Evolutionary conservation across 2,888 invertebrate genomes (phyloP).

Genomic region (Amphiduros pacificus): DNA sequence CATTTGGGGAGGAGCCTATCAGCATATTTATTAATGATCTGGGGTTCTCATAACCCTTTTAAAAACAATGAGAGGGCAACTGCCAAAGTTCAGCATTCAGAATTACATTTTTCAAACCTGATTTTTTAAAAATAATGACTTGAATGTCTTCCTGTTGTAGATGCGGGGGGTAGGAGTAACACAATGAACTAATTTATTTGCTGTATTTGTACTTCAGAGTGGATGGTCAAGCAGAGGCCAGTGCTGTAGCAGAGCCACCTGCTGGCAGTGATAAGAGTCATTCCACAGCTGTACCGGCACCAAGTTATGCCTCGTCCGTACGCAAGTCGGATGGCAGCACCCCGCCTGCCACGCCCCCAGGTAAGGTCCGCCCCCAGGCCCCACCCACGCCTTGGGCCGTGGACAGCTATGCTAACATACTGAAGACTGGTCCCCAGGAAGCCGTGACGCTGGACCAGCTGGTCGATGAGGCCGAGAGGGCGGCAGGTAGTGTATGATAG

Average conservation of each 20-base stretch:
- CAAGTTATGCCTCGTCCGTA: conserved; percentile 42
- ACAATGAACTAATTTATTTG: too few species aligned
- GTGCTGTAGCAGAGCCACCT: conserved; percentile 13
- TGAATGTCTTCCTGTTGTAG: too few species aligned
- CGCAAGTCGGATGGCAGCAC: conserved; percentile 10
- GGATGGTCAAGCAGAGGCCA: conserved; percentile 41
- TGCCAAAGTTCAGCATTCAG: too few species aligned
- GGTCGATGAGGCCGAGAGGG: conserved; percentile 1
- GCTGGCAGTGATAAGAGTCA: not conserved
- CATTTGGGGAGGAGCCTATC: too few species aligned
- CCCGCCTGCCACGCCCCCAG: conserved; percentile 27
- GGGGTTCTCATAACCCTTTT: too few species aligned
- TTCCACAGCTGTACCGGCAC: not conserved
- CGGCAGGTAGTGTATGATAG: conserved; percentile 5
- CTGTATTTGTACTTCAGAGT: conserved; percentile 37
- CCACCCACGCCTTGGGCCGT: conserved; percentile 13
- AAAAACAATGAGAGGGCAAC: too few species aligned
- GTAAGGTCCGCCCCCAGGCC: conserved; percentile 34
- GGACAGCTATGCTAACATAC: conserved; percentile 47
- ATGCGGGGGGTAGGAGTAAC: too few species aligned
- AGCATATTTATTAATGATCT: too few species aligned
- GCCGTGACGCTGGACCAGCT: conserved; percentile 34
- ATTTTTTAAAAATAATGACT: not conserved
- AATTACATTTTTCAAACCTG: too few species aligned
- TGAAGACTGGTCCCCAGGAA: conserved; percentile 26